Conservation (phyloP, 1,140 invertebrate species). For the Tetramorium simillimum region DNA sequence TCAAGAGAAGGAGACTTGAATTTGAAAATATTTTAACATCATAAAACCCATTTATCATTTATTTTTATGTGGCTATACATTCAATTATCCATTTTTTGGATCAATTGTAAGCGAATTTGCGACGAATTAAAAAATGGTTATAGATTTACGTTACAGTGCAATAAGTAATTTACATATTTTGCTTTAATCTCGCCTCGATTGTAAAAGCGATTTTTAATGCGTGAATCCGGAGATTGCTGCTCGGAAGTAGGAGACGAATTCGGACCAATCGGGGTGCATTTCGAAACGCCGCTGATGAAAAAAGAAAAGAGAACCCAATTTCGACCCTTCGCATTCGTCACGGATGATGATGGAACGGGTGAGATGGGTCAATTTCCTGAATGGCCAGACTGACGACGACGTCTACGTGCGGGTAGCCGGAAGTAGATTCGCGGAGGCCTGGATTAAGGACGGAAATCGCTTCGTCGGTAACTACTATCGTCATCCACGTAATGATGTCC, state of each 20-base stretch:
- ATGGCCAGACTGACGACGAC: slow-evolving; percentile 56
- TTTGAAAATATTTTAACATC: neutral
- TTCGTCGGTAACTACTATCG: slow-evolving; percentile 55
- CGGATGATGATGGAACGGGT: slow-evolving; percentile 47
- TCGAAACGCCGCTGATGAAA: slow-evolving; percentile 59
- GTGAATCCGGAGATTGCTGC: neutral
- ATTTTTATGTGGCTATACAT: neutral
- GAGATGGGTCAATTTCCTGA: slow-evolving; percentile 76
- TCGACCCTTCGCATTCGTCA: slow-evolving; percentile 21
- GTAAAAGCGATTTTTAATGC: neutral
- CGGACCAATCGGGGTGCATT: slow-evolving; percentile 1
- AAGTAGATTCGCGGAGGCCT: slow-evolving; percentile 38
- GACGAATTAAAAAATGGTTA: neutral
- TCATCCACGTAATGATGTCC: slow-evolving; percentile 31
- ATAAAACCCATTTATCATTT: neutral
- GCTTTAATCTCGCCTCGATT: neutral
- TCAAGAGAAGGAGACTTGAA: neutral
- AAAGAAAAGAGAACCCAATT: slow-evolving; percentile 37
- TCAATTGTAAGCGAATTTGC: neutral
- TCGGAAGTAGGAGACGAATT: neutral
- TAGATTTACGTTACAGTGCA: neutral
- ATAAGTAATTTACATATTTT: neutral
- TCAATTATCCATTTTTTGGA: neutral
- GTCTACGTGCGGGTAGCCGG: slow-evolving; percentile 56
- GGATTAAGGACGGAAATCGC: slow-evolving; percentile 74